These are phyloP conservation scores for Pangasius djambal DNA, from an alignment of 2,797 vertebrate genomes.

Conservation along the genomic window DNA sequence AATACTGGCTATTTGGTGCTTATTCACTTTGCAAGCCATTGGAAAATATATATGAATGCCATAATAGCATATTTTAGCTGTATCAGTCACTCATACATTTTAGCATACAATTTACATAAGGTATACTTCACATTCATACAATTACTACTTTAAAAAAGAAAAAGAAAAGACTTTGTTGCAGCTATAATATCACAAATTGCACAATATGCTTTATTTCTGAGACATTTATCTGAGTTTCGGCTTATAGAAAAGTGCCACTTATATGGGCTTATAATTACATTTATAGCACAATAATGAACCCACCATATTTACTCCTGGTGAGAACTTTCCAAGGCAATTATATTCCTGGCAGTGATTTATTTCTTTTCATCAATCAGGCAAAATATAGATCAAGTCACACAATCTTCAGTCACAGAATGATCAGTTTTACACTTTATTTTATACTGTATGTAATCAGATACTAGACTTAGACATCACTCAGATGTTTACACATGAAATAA, in stretches of 20 bases:
- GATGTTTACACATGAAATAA: background rate
- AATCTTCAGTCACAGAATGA: background rate
- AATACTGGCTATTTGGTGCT: background rate
- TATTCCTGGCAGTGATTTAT: background rate
- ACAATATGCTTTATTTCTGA: background rate
- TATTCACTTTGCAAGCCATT: background rate
- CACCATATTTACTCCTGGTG: background rate
- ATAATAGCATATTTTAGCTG: background rate
- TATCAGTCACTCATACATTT: background rate
- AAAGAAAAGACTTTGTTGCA: background rate
- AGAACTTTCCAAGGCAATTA: background rate
- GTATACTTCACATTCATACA: background rate
- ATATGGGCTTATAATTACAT: background rate
- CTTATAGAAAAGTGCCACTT: background rate
- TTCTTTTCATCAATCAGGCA: background rate
- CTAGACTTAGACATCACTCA: background rate
- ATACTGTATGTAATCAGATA: background rate
- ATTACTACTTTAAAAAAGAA: background rate
- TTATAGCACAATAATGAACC: background rate
- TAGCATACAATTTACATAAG: background rate
- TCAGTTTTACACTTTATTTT: background rate
- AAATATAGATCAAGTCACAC: background rate
- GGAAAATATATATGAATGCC: background rate
- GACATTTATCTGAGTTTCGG: background rate
- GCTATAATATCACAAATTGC: background rate